Evolutionary conservation across 2,888 invertebrate genomes (phyloP), one percentile per base, ranked within the genome.

Genomic region (Bugula neritina): DNA sequence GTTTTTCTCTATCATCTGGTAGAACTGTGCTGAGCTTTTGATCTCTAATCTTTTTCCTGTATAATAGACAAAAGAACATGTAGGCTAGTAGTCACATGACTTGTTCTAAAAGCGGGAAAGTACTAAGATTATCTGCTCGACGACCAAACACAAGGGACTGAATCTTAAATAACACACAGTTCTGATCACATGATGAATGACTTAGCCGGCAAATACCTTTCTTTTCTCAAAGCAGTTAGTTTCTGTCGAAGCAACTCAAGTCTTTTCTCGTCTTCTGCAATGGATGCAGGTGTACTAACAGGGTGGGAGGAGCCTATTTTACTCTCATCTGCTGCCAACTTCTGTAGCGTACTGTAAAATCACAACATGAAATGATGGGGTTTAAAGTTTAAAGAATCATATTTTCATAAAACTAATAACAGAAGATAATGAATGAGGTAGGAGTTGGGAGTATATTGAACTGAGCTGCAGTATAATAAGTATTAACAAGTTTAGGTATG

Each of bases 21-120:
- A 63, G n/a, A 2, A 63, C 29, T 27, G 63, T 63, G 31, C 63
- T 63, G 2, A 63, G 63, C 63, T 63, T 63, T n/a, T 63, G 63
- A n/a, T 63, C 63, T 31, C 63, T 21, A 2, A 63, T 31, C 31
- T 31, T 63, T 63, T 63, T 27, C n/a, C 63, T 63, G 29, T 63
- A 31, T 2, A 31, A 13, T 17, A 17, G 55, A 23, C 3, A 43
- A 43, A 43, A 10, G 17, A 43, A 43, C 43, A 43, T 43, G 43
- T 17, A 43, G 17, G 43, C 17, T 17, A 5, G 43, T 5, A n/a
- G n/a, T n/a, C n/a, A n/a, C n/a, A n/a, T n/a, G n/a, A n/a, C n/a
- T n/a, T n/a, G n/a, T 43, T 43, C 5, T 43, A 43, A 43, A 43
- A 43, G 17, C 17, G 43, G 43, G 17, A 43, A 43, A 43, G 17